These are phyloP conservation scores for Anthoscopus minutus DNA, from an alignment of 2,113 vertebrate species.

Conservation along the genomic window DNA sequence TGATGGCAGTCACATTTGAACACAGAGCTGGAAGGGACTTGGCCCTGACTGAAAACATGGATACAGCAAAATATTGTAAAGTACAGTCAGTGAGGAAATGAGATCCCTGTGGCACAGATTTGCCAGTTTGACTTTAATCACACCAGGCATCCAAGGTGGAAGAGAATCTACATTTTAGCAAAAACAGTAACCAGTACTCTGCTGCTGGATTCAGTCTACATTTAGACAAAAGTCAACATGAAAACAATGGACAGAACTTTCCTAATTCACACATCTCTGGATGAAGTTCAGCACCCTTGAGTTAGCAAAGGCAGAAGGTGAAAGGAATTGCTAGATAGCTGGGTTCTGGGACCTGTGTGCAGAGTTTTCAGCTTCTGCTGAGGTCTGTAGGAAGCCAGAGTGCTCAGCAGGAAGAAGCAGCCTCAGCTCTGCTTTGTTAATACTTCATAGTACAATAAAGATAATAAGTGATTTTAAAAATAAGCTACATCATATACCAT, in stretches of 20 bases:
- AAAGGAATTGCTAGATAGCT: neutral
- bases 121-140: neutral
- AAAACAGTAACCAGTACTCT: neutral
- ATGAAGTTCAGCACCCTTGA: slow-evolving; percentile 27
- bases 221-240: neutral
- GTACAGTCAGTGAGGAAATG: neutral
- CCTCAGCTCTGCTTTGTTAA: neutral
- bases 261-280: neutral
- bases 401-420: neutral
- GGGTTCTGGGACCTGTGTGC: neutral
- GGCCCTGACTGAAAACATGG: neutral
- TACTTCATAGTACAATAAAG: neutral
- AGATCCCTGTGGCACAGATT: neutral
- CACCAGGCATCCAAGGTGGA: neutral
- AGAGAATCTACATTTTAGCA: neutral
- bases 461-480: neutral
- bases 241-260: neutral
- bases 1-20: neutral
- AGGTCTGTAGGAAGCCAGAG: neutral
- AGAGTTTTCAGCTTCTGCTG: neutral
- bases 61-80: neutral
- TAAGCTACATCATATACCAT: neutral
- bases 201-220: neutral
- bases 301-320: slow-evolving; percentile 5
- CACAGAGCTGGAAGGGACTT: neutral